A percentile compares a stretch with the other conserved stretches of the same genome.
Evolutionary conservation across 2,113 vertebrate genomes (phyloP).

Genomic region (Hypomesus transpacificus): DNA sequence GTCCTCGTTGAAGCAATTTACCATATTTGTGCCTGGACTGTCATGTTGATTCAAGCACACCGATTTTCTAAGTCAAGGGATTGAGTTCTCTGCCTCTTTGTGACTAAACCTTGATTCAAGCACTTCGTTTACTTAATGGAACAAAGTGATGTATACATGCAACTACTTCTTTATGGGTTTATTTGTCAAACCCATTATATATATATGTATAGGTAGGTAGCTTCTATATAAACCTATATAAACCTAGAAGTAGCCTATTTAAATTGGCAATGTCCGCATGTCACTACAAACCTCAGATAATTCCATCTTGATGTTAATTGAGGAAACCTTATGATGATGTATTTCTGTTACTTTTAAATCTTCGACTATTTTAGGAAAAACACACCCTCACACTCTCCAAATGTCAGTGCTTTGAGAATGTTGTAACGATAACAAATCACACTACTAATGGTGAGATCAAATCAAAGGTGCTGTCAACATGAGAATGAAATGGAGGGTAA

Average conservation of each 20-base stretch:
- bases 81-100: not conserved
- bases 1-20: not conserved
- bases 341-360: not conserved
- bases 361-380: not conserved
- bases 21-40: not conserved
- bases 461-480: not conserved
- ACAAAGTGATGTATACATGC: not conserved
- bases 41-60: not conserved
- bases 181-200: too few relatives aligned
- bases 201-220: too few relatives aligned
- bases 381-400: not conserved
- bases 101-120: not conserved
- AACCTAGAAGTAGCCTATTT: too few relatives aligned
- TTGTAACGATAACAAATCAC: not conserved
- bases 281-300: too few relatives aligned
- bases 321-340: too few relatives aligned
- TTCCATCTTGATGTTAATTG: too few relatives aligned
- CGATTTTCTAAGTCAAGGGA: not conserved
- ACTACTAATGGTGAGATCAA: slow-evolving; percentile 6
- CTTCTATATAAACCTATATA: too few relatives aligned
- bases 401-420: not conserved
- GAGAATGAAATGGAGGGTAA: slow-evolving; percentile 3
- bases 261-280: too few relatives aligned
- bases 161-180: too few relatives aligned
- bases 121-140: not conserved